Percentiles rank a stretch among this genome's conserved stretches.
These are phyloP conservation scores for Amblyopsis rosae DNA, from an alignment of 2,113 vertebrate species.

Conservation along the genomic window DNA sequence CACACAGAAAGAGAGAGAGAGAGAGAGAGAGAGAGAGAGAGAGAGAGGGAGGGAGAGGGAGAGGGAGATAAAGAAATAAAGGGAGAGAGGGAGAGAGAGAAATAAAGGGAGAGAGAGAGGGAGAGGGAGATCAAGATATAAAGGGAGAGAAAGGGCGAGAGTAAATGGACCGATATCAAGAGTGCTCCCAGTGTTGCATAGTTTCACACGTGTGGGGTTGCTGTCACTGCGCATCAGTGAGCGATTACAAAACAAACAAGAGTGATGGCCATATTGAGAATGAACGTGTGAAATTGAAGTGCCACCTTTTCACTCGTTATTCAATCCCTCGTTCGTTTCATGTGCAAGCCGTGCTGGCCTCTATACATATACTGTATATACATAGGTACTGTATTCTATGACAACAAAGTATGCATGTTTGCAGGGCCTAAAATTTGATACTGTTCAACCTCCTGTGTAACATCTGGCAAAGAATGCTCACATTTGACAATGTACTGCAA, in stretches of 20 bases:
- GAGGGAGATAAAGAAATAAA: too few species aligned
- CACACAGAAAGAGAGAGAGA: constrained; percentile 18
- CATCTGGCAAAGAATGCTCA: too few species aligned
- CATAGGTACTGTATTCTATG: too few species aligned
- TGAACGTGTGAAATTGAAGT: not conserved
- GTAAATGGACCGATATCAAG: constrained; percentile 9
- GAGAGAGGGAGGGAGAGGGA: too few species aligned
- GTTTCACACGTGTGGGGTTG: constrained; percentile 8
- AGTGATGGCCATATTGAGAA: not conserved
- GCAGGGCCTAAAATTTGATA: too few species aligned
- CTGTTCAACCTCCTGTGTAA: too few species aligned
- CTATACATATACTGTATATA: too few species aligned
- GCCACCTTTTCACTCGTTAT: too few species aligned
- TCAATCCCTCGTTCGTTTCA: too few species aligned
- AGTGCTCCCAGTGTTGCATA: constrained; percentile 10
- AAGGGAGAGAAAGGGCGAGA: not conserved
- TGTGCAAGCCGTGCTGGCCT: too few species aligned
- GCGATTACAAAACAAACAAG: not conserved
- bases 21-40: not conserved
- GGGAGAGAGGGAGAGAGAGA: not conserved
- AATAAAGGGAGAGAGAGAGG: not conserved
- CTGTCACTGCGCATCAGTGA: not conserved
- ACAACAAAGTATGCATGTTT: too few species aligned
- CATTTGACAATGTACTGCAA: too few species aligned
- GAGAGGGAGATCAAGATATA: not conserved